Evolutionary conservation across 1,140 invertebrate species (phyloP).

Genomic region (Drosophila sechellia): DNA sequence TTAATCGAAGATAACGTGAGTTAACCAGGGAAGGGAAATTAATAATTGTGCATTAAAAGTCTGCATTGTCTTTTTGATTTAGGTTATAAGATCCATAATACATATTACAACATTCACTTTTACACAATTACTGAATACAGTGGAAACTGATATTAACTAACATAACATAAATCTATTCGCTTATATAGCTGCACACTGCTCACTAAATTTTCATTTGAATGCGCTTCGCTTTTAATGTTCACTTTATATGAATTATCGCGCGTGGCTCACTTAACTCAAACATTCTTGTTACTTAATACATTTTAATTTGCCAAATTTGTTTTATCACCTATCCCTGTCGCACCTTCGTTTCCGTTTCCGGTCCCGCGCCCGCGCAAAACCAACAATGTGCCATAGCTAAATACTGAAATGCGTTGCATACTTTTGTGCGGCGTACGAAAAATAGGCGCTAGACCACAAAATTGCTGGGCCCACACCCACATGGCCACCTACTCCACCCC

Average conservation of each 20-base stretch:
- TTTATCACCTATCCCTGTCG: conserved; percentile 15
- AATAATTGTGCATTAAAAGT: no score
- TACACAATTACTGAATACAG: no score
- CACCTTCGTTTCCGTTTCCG: neutral
- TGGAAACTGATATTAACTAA: no score
- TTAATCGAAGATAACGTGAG: neutral
- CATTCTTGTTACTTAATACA: conserved; percentile 49
- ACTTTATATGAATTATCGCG: conserved; percentile 40
- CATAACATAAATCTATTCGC: no score
- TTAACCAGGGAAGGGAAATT: neutral
- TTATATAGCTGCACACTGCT: neutral
- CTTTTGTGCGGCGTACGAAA: conserved; percentile 45
- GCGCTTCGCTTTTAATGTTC: conserved; percentile 27
- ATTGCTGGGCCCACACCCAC: conserved; percentile 47
- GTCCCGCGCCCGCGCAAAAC: neutral
- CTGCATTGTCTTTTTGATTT: neutral
- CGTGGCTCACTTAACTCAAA: conserved; percentile 28
- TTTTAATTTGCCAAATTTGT: conserved; percentile 55
- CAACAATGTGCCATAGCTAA: conserved; percentile 38
- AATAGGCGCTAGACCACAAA: conserved; percentile 66
- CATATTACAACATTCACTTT: no score
- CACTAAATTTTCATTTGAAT: conserved; percentile 19
- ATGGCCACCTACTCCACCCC: neutral
- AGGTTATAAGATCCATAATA: neutral
- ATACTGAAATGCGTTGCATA: conserved; percentile 55